Evolutionary conservation across 2,113 vertebrate genomes (phyloP).

Genomic region (Macaca mulatta): DNA sequence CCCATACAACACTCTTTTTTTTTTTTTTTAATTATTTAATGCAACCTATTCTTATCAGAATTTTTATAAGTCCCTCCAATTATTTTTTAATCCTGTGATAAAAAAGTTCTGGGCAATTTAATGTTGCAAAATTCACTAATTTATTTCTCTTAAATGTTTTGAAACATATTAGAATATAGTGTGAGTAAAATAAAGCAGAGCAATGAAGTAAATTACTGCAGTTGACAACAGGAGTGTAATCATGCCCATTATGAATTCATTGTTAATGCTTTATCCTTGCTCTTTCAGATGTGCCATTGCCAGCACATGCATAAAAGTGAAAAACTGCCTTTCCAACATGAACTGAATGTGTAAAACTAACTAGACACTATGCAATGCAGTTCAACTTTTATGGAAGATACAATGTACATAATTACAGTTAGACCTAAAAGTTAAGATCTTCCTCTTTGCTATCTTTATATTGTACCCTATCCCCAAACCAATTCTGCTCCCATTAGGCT

Average conservation of each 20-base stretch:
- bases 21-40: neutral
- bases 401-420: conserved; percentile 33
- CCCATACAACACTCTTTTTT: neutral
- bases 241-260: neutral
- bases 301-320: neutral
- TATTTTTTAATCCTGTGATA: conserved; percentile 2
- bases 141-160: conserved; percentile 28
- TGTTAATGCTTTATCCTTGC: neutral
- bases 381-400: conserved; percentile 24
- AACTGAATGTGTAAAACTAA: conserved; percentile 18
- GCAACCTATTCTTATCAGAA: neutral
- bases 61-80: neutral
- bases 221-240: neutral
- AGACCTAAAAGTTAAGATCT: neutral
- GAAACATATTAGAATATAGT: neutral
- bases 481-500: neutral
- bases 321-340: neutral
- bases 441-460: neutral
- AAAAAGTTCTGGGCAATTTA: neutral
- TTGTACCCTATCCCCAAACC: neutral
- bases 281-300: neutral
- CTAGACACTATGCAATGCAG: neutral
- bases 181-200: conserved; percentile 11
- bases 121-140: neutral
- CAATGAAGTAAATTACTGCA: neutral